Evolutionary conservation across 2,797 vertebrate genomes (phyloP).

Genomic region (Prionace glauca): DNA sequence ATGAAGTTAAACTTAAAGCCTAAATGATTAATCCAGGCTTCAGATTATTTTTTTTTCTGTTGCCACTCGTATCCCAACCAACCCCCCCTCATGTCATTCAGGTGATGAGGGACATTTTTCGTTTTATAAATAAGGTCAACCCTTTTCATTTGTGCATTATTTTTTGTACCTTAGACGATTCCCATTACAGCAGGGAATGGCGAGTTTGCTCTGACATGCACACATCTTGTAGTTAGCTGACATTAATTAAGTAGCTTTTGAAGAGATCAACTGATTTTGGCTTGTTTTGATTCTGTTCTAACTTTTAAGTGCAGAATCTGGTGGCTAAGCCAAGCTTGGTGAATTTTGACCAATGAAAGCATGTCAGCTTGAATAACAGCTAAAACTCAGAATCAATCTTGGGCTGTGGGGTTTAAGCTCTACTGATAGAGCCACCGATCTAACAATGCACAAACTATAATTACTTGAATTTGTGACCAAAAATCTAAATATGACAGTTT

Average conservation of each 20-base stretch:
- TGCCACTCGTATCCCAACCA: too few relatives aligned
- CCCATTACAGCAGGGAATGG: background rate
- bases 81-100: background rate
- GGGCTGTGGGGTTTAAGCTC: background rate
- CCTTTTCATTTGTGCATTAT: background rate
- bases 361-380: background rate
- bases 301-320: background rate
- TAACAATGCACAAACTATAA: background rate
- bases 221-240: background rate
- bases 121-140: background rate
- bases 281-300: background rate
- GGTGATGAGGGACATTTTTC: background rate
- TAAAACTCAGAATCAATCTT: background rate
- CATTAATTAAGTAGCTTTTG: slow-evolving; percentile 1
- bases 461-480: background rate
- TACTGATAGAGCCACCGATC: background rate
- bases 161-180: background rate
- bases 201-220: background rate
- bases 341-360: slow-evolving; percentile 3
- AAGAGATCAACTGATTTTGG: slow-evolving; percentile 20
- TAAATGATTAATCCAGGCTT: background rate
- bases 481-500: background rate
- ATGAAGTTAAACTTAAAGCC: too few relatives aligned
- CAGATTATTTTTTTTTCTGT: background rate
- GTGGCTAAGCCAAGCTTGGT: background rate